Evolutionary conservation across 2,888 invertebrate genomes (phyloP), one percentile per base, ranked within the genome.

Genomic region (Anarsia innoxiella): DNA sequence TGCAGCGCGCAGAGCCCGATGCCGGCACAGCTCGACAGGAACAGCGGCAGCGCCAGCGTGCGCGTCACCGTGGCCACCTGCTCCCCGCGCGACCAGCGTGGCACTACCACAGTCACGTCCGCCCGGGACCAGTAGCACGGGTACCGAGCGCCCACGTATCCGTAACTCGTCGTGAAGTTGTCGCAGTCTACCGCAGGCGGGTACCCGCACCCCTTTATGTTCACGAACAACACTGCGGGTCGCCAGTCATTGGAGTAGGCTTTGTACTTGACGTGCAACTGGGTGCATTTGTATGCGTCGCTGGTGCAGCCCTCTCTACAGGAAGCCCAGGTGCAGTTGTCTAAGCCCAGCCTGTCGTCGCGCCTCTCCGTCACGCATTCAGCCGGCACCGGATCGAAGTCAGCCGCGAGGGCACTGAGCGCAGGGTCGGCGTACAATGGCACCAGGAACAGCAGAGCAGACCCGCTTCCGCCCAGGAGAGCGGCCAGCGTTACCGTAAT

Each of bases 1-100:
- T 94, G 94, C 88, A 94, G 89, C 41, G 94, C 91, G 76, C 94
- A 95, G 41, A 94, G 87, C 15, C 93, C 93, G 50, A 94, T 90
- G 39, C 94, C 94, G 48, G 94, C 93, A 56, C 93, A 91, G 51
- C 93, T 87, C 37, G 94, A 93, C 61, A 94, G 88, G 60, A 93
- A 91, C 77, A 95, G 90, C 44, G 94, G 94, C 55, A 94, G 89
- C 40, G 92, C 93, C 76, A 94, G 89, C 70, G 92, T 94, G 74
- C 94, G 89, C 50, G 94, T 91, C 58, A 94, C 94, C 50, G 91
- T 89, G 42, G 91, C 90, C 51, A 93, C 90, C 70, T 94, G 94
- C 66, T 93, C 91, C 49, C 93, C 91, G 46, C 92, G 88, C 66
- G 93, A 92, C 87, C 94, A 95, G 57, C 91, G 88, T 32, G 94